A percentile compares a stretch with the other conserved stretches of the same genome.
Evolutionary conservation across 2,888 invertebrate species (phyloP).

Genomic region (Hemicrepidius hirtus): DNA sequence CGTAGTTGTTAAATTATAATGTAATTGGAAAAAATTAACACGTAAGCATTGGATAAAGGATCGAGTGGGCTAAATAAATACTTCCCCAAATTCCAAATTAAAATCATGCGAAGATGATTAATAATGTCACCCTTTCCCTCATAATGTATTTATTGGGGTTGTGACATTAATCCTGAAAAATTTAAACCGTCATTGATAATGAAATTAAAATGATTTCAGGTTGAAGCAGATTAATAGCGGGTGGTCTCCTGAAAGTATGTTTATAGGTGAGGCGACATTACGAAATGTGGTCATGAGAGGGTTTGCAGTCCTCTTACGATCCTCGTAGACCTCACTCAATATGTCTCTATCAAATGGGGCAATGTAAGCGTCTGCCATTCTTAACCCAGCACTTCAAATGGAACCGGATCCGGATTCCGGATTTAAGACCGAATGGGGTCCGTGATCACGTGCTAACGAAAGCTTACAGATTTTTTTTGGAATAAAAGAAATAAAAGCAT

Average conservation of each 20-base stretch:
- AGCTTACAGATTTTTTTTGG: slow-evolving; percentile 29
- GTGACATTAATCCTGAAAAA: background rate
- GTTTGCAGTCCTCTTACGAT: slow-evolving; percentile 14
- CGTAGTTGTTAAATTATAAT: too few species aligned
- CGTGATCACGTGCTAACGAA: slow-evolving; percentile 27
- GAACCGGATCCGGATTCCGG: slow-evolving; percentile 16
- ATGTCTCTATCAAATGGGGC: slow-evolving; percentile 30
- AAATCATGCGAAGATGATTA: too few species aligned
- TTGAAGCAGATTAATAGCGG: background rate
- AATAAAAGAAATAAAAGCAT: slow-evolving; percentile 28
- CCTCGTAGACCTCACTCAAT: slow-evolving; percentile 33
- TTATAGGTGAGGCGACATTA: slow-evolving; percentile 24
- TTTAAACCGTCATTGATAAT: background rate
- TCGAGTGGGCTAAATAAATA: too few species aligned
- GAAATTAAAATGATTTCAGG: background rate
- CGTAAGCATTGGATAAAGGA: too few species aligned
- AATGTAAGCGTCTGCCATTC: slow-evolving; percentile 32
- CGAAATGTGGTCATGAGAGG: slow-evolving; percentile 18
- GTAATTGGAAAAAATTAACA: too few species aligned
- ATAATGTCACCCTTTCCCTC: too few species aligned
- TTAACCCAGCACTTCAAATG: slow-evolving; percentile 29
- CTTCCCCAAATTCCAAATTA: too few species aligned
- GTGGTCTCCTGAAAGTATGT: slow-evolving; percentile 11
- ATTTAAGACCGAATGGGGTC: slow-evolving; percentile 23
- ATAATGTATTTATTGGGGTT: too few species aligned